A percentile compares a stretch with the other conserved stretches of the same genome.
Conservation (phyloP, 2,888 invertebrate genomes). For the Glaucopsyche alexis region DNA sequence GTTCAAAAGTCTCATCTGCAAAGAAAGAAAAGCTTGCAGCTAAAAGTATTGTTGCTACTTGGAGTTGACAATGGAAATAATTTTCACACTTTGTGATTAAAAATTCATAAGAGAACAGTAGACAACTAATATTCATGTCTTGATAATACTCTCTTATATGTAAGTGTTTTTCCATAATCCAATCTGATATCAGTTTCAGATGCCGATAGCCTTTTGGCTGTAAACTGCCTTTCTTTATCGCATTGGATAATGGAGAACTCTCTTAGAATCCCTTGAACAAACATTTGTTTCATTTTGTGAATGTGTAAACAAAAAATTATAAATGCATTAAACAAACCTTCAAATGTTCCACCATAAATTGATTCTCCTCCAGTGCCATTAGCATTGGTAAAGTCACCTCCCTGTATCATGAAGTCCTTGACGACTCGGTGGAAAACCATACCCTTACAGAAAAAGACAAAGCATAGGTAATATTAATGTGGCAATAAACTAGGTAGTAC, state of each 20-base stretch:
- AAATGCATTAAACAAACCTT: constrained; percentile 80
- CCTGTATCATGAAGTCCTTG: constrained; percentile 98
- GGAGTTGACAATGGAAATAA: no score
- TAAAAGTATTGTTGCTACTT: background rate
- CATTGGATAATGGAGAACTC: no score
- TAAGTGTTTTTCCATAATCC: no score
- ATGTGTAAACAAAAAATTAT: no score
- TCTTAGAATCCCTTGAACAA: no score
- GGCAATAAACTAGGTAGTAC: background rate
- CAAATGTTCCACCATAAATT: constrained; percentile 97
- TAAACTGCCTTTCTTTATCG: no score
- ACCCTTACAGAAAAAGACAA: constrained; percentile 61
- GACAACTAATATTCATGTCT: no score
- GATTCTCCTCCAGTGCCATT: constrained; percentile 99
- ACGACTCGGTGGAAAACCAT: constrained; percentile 96
- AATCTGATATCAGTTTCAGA: no score
- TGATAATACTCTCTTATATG: no score
- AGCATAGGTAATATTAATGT: background rate
- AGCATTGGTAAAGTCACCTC: constrained; percentile 93
- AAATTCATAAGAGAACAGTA: background rate
- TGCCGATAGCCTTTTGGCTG: no score
- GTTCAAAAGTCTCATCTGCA: constrained; percentile 94
- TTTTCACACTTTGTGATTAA: no score
- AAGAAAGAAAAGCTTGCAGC: background rate
- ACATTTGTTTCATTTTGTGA: no score